A percentile compares a stretch with the other conserved stretches of the same genome.
Conservation (phyloP, 2,113 vertebrate genomes). For the Callocephalon fimbriatum region DNA sequence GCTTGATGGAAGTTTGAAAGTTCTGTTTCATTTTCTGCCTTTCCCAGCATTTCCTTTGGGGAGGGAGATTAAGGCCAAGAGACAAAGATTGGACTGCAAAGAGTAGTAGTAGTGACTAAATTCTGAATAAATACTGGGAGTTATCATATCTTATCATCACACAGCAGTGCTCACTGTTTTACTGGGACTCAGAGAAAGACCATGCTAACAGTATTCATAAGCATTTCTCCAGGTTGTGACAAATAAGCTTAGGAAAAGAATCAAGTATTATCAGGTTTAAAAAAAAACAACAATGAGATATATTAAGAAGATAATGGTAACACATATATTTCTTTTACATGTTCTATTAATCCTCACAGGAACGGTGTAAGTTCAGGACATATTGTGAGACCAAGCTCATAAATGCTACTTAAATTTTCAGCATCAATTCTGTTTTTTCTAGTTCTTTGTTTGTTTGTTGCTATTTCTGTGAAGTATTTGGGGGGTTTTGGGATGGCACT, state of each 20-base stretch:
- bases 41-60: background rate
- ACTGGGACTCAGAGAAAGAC: background rate
- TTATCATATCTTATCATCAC: background rate
- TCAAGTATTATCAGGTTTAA: background rate
- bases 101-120: background rate
- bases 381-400: background rate
- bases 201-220: background rate
- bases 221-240: background rate
- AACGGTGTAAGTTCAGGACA: background rate
- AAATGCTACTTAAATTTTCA: background rate
- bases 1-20: slow-evolving; percentile 64
- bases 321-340: background rate
- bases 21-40: slow-evolving; percentile 44
- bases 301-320: background rate
- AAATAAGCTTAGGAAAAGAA: background rate
- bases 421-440: background rate
- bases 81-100: background rate
- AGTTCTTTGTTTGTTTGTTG: background rate
- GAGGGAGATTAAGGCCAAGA: background rate
- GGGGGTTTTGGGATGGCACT: background rate
- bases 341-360: background rate
- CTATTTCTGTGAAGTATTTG: background rate
- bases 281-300: background rate
- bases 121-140: background rate
- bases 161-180: background rate